Evolutionary conservation across 2,113 vertebrate genomes (phyloP).

Genomic region (Cyprinodon variegatus): DNA sequence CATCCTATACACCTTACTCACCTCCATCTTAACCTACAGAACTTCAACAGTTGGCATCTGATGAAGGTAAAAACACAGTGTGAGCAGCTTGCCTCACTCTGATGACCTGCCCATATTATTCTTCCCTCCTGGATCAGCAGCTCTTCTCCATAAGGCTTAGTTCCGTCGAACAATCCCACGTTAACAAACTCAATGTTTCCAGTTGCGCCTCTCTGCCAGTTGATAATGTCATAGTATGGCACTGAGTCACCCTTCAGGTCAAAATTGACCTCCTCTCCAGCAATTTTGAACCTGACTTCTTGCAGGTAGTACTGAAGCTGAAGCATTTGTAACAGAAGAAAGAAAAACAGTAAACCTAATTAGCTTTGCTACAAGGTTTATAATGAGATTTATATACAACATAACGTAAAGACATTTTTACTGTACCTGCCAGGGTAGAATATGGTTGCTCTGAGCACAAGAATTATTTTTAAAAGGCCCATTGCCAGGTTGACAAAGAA

Average conservation of each 20-base stretch:
- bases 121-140: constrained; percentile 74
- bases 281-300: constrained; percentile 72
- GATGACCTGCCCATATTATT: constrained; percentile 75
- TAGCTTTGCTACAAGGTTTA: neutral
- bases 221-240: constrained; percentile 81
- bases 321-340: constrained; percentile 1
- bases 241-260: constrained; percentile 79
- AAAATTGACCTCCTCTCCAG: constrained; percentile 77
- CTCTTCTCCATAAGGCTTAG: constrained; percentile 69
- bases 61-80: constrained; percentile 80
- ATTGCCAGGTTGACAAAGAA: constrained; percentile 66
- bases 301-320: constrained; percentile 79
- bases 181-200: constrained; percentile 74
- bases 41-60: constrained; percentile 78
- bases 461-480: constrained; percentile 76
- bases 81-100: constrained; percentile 80
- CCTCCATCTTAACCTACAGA: constrained; percentile 78
- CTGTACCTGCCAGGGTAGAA: constrained; percentile 80
- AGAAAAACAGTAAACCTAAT: neutral
- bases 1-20: constrained; percentile 59
- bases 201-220: constrained; percentile 75
- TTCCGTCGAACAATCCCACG: constrained; percentile 79
- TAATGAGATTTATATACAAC: neutral
- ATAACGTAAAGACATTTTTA: neutral
- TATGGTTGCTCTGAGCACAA: constrained; percentile 69